These are phyloP conservation scores for Piaya cayana DNA, from an alignment of 2,113 vertebrate genomes.

Conservation along the genomic window DNA sequence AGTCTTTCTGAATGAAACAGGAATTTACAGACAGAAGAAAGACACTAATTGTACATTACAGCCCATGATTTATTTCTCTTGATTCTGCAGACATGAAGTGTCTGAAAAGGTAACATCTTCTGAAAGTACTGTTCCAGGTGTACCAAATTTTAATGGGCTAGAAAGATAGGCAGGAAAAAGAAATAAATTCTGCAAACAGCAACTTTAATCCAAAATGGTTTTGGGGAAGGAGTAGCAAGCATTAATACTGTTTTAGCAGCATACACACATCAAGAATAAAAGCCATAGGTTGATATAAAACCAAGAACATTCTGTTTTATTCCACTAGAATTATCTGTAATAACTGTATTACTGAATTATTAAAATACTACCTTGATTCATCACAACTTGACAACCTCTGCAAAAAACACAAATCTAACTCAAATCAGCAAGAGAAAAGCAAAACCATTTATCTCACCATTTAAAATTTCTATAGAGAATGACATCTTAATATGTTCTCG, in stretches of 20 bases:
- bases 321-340: neutral
- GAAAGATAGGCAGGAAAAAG: neutral
- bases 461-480: neutral
- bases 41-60: neutral
- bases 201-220: neutral
- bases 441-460: neutral
- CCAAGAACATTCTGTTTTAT: neutral
- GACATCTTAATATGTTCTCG: neutral
- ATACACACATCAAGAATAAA: neutral
- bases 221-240: neutral
- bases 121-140: neutral
- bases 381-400: neutral
- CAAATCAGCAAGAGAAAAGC: neutral
- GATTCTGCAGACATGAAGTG: neutral
- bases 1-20: neutral
- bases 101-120: neutral
- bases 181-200: neutral
- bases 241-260: neutral
- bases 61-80: neutral
- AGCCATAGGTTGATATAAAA: neutral
- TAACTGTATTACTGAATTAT: neutral
- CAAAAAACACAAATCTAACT: neutral
- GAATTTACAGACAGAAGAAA: neutral
- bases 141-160: neutral
- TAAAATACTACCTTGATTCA: neutral